Conservation (phyloP, 2,888 invertebrate species). For the Patella ulyssiponensis region DNA sequence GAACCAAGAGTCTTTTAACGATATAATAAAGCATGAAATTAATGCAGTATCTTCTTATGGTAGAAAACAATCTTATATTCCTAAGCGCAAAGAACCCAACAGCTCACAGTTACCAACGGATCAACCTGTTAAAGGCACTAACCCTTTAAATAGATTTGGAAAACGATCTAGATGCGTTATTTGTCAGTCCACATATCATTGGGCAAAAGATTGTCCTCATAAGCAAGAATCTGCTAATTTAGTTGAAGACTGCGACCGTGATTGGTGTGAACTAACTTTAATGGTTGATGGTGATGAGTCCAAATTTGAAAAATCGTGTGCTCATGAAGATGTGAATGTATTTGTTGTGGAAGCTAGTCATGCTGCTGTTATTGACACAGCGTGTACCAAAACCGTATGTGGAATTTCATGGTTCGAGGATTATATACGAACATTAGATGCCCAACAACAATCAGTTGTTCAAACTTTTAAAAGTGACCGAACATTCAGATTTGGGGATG, state of each 20-base stretch:
- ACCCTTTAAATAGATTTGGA: constrained; percentile 14
- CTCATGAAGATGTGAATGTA: neutral
- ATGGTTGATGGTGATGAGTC: neutral
- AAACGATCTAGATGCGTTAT: constrained; percentile 8
- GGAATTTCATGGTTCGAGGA: constrained; percentile 8
- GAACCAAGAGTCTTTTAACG: neutral
- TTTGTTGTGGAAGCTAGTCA: constrained; percentile 3
- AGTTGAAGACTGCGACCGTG: neutral
- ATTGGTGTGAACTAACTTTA: constrained; percentile 5
- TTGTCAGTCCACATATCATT: constrained; percentile 20
- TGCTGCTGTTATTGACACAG: constrained; percentile 8
- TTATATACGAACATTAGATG: no score
- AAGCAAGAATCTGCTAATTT: constrained; percentile 4
- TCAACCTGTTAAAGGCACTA: constrained; percentile 8
- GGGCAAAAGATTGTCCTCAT: constrained; percentile 12
- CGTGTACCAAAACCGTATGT: constrained; percentile 11
- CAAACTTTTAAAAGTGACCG: no score
- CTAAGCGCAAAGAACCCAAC: no score
- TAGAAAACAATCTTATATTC: neutral
- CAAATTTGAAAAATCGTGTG: no score
- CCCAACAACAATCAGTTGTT: no score
- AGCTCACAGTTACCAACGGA: neutral
- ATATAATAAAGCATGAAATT: neutral
- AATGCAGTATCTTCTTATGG: neutral
- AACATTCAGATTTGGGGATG: no score